Percentiles rank a stretch among this genome's conserved stretches.
phyloP scores from a whole-genome alignment of 2,113 vertebrate species.

The Varanus salvator region DNA sequence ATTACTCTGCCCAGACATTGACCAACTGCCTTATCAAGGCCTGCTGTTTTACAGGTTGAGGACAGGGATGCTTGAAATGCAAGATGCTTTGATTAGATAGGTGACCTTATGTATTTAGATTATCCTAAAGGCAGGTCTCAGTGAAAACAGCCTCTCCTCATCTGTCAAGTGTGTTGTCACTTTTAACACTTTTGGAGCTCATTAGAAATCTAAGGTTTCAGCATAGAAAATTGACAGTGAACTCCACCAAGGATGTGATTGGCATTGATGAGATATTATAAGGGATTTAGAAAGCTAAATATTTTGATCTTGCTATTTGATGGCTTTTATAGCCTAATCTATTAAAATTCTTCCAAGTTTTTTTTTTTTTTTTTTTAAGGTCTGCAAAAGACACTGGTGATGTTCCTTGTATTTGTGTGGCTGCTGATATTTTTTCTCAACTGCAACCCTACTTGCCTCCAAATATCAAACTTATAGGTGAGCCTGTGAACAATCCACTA shows the following conservation, averaged over 20 bases:
- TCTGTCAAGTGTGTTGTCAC: too few relatives aligned
- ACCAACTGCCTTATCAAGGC: neutral
- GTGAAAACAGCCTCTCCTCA: neutral
- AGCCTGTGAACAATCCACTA: conserved; percentile 2
- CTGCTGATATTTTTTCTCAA: conserved; percentile 49
- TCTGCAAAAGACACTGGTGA: conserved; percentile 46
- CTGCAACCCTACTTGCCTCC: conserved; percentile 48
- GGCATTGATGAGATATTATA: neutral
- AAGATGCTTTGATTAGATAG: neutral
- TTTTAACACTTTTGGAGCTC: neutral
- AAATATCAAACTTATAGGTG: neutral
- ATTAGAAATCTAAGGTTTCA: neutral
- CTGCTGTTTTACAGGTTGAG: neutral
- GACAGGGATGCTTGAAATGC: neutral
- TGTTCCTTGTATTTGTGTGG: conserved; percentile 38
- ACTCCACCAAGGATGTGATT: neutral
- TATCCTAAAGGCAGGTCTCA: neutral
- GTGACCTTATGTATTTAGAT: neutral
- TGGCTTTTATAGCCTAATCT: neutral
- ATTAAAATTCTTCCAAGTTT: neutral
- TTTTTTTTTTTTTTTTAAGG: conserved; percentile 64
- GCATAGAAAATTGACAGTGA: neutral
- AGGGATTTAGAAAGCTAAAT: neutral
- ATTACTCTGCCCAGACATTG: neutral
- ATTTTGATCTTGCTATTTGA: neutral